Evolutionary conservation across 2,113 vertebrate species (phyloP).

Genomic region (Numida meleagris): DNA sequence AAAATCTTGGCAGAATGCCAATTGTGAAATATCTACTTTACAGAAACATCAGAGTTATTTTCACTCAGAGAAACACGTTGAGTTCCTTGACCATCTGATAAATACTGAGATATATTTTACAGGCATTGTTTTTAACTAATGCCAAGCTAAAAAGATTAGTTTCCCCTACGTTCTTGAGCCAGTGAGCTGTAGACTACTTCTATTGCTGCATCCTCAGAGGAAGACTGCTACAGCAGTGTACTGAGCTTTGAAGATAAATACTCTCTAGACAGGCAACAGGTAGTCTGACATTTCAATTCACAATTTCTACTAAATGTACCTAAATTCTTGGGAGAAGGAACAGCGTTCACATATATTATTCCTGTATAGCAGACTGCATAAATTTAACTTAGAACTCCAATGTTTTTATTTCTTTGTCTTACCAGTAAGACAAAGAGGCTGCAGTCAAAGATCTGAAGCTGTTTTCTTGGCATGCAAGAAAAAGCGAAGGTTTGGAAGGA

Average conservation of each 20-base stretch:
- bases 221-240: background rate
- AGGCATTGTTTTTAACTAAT: background rate
- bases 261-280: background rate
- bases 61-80: background rate
- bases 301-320: background rate
- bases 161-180: background rate
- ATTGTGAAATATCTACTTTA: background rate
- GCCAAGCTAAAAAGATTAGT: background rate
- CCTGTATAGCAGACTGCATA: background rate
- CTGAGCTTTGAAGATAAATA: background rate
- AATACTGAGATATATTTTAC: background rate
- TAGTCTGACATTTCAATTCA: background rate
- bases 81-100: background rate
- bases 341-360: background rate
- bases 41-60: background rate
- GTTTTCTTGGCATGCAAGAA: background rate
- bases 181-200: background rate
- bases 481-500: background rate
- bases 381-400: background rate
- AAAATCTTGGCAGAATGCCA: background rate
- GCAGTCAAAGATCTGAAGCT: background rate
- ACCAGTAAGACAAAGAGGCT: background rate
- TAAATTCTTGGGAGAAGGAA: background rate
- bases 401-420: background rate
- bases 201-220: background rate